Evolutionary conservation across 2,888 invertebrate genomes (phyloP).

Genomic region (Ephialtes manifestator): DNA sequence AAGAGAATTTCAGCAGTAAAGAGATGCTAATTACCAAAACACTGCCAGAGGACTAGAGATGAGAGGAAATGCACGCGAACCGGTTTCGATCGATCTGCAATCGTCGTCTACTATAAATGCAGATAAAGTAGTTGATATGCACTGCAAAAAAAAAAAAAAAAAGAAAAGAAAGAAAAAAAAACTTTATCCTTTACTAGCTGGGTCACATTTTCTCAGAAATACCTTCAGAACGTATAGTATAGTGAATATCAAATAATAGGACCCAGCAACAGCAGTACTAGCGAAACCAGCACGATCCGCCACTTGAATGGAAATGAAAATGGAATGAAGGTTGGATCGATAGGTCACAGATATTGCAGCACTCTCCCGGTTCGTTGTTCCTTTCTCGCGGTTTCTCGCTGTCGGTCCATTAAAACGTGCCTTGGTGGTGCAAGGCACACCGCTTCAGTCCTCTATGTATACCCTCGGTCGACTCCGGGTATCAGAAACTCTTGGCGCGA

Average conservation of each 20-base stretch:
- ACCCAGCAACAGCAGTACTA: slow-evolving; percentile 11
- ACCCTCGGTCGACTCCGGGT: slow-evolving; percentile 9
- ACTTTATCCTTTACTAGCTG: background rate
- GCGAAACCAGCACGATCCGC: slow-evolving; percentile 15
- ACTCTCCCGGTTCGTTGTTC: slow-evolving; percentile 39
- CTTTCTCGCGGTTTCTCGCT: slow-evolving; percentile 43
- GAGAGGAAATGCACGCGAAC: background rate
- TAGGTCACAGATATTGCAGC: slow-evolving; percentile 53
- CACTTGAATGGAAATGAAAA: slow-evolving; percentile 36
- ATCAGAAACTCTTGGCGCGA: slow-evolving; percentile 11
- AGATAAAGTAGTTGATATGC: background rate
- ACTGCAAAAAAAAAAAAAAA: slow-evolving; percentile 3
- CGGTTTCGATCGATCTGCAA: slow-evolving; percentile 12
- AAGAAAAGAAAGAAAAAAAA: background rate
- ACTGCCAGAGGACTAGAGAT: slow-evolving; percentile 31
- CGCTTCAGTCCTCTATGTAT: background rate
- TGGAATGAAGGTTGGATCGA: slow-evolving; percentile 41
- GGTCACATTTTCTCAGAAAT: background rate
- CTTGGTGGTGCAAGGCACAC: slow-evolving; percentile 12
- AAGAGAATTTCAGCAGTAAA: background rate
- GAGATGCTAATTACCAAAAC: slow-evolving; percentile 19
- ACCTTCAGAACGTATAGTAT: background rate
- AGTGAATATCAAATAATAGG: slow-evolving; percentile 42
- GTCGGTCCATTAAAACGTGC: slow-evolving; percentile 47
- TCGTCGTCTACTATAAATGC: slow-evolving; percentile 24